Evolutionary conservation across 2,888 invertebrate genomes (phyloP), one percentile per base, ranked within the genome.

Genomic region (Cryptus viduatorius): DNA sequence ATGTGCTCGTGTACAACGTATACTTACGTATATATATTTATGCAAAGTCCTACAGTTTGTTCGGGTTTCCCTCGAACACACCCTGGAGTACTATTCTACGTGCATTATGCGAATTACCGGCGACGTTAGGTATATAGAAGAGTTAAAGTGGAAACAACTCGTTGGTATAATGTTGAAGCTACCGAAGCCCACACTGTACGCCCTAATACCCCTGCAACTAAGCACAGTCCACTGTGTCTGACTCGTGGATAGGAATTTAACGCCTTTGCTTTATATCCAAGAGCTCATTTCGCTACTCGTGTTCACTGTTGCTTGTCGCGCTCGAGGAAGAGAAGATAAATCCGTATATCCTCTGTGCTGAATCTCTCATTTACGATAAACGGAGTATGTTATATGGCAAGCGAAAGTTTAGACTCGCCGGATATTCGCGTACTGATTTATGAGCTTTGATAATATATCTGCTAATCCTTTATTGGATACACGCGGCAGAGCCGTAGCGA

Each of bases 181-280:
- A 64, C 42, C 44, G 24, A 29, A 71, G 71, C 85, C 87, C 82
- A 84, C 83, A 83, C 84, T n/a, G 50, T 79, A 71, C 44, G 71
- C 56, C 59, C 56, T 83, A 79, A 76, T 71, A 48, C 31, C 56
- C 72, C 75, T 69, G 75, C 50, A 75, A 65, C 69, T 50, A 76
- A 83, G 64, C 79, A 75, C 44, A 72, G 72, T 86, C 67, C 80
- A 71, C 53, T 37, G 37, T 48, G 29, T 31, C 64, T 75, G 68
- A 82, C 82, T 82, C 82, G 75, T 72, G 37, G 37, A 61, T 4
- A 76, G 83, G 80, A 88, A 86, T 87, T 88, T 82, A 83, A 86
- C 86, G 87, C 86, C 82, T 85, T 84, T 77, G 79, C 77, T 83
- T 65, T 48, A 44, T 29, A 29, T 24, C 37, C 67, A 46, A 42